Evolutionary conservation across 2,113 vertebrate genomes (phyloP), one percentile per base, ranked within the genome.

Genomic region (Phycodurus eques): DNA sequence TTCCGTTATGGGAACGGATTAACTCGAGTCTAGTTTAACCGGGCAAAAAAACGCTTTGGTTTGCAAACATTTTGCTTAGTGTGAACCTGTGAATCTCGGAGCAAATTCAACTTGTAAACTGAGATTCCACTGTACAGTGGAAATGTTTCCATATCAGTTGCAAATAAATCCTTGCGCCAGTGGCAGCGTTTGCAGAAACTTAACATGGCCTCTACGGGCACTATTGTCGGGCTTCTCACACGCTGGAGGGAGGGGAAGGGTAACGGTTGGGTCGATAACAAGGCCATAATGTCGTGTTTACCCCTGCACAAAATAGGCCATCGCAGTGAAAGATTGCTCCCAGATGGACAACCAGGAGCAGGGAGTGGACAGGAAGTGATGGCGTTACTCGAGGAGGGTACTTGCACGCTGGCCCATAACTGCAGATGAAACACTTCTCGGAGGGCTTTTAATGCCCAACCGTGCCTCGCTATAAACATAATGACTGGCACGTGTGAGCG

Each of bases 341-440:
- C 82, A 63, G 63, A 76, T 53, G 53, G n/a, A 75, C 79, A 85
- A 91, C 90, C 86, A 85, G 74, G 80, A 68, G 65, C 62, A 47
- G 17, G 78, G 73, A 31, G 70, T 14, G 78, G 82, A 80, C 82
- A 85, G 83, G 73, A 77, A 59, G 78, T 88, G 85, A 85, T 85
- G 81, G 75, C 84, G 76, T 47, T 73, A 72, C 73, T 73, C 0
- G 9, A 22, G 56, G 73, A 73, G 81, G 74, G 71, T 65, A 13
- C 61, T 73, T 42, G 68, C 27, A 82, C 74, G 75, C 71, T 59
- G 67, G 80, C 82, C 81, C 84, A 83, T 85, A 89, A 88, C 85
- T 85, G 84, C 83, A 86, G 84, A 89, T 80, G 80, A 89, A 82
- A 88, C 82, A 80, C 69, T 80, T 85, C 80, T 82, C 70, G 68